Conservation (phyloP, 2,797 vertebrate genomes). For the Enteromius mattozi region DNA sequence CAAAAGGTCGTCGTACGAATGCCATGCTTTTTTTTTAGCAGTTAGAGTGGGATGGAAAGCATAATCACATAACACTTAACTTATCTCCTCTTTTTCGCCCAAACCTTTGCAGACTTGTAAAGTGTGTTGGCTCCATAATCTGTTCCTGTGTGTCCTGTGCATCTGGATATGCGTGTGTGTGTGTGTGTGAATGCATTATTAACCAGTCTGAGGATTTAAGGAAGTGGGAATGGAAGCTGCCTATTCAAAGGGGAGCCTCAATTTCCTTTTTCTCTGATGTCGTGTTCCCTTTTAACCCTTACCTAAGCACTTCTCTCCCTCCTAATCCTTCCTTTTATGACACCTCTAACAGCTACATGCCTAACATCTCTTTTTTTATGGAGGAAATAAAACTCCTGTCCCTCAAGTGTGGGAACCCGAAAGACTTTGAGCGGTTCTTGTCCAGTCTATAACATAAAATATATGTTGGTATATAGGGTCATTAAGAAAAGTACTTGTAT, state of each 20-base stretch:
- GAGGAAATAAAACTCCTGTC: conserved; percentile 39
- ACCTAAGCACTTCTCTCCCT: conserved; percentile 58
- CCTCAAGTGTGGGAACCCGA: conserved; percentile 9
- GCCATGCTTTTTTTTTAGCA: conserved; percentile 42
- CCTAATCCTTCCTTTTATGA: conserved; percentile 59
- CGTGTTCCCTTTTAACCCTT: conserved; percentile 55
- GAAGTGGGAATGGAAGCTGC: conserved; percentile 55
- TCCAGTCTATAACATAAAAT: conserved; percentile 8
- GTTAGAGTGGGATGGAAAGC: conserved; percentile 19
- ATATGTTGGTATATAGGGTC: no score
- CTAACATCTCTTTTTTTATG: conserved; percentile 56
- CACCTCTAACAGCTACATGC: conserved; percentile 67
- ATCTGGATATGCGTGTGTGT: conserved; percentile 51
- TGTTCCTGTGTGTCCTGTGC: conserved; percentile 29
- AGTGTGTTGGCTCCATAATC: conserved; percentile 54
- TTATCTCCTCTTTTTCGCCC: conserved; percentile 52
- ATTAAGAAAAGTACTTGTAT: no score
- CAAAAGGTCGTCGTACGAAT: conserved; percentile 44
- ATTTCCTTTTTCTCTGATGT: conserved; percentile 63
- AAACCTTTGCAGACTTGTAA: conserved; percentile 44
- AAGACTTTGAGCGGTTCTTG: conserved; percentile 40
- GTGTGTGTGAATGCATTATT: conserved; percentile 50
- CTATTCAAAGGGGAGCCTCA: conserved; percentile 42
- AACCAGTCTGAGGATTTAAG: conserved; percentile 52
- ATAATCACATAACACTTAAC: conserved; percentile 44